phyloP scores from a whole-genome alignment of 1,140 invertebrate species.

The Aphelinus certus region DNA sequence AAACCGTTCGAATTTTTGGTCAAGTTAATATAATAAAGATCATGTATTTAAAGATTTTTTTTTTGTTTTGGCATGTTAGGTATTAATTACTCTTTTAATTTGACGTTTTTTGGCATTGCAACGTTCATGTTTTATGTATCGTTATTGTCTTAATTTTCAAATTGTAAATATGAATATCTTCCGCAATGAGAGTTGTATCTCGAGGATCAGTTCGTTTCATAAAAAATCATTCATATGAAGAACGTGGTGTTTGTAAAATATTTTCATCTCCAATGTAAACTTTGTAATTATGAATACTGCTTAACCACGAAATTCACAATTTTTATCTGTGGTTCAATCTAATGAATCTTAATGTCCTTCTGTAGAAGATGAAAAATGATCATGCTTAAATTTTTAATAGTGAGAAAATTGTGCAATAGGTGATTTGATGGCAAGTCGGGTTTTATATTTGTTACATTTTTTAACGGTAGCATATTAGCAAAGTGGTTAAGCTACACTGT shows the following conservation, averaged over 20 bases:
- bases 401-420: conserved; percentile 20
- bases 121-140: too few relatives aligned
- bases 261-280: conserved; percentile 27
- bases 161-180: conserved; percentile 31
- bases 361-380: neutral
- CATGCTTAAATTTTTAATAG: neutral
- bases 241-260: conserved; percentile 30
- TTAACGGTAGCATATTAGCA: conserved; percentile 23
- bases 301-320: conserved; percentile 9
- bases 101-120: neutral
- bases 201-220: neutral
- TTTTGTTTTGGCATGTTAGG: too few relatives aligned
- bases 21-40: neutral
- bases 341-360: neutral
- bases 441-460: conserved; percentile 5
- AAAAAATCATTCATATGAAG: conserved; percentile 20
- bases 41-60: neutral
- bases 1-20: neutral
- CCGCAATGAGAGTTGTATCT: neutral
- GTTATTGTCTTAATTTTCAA: neutral
- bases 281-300: conserved; percentile 23
- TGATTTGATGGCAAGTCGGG: neutral
- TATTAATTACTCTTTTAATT: neutral
- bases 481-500: conserved; percentile 30
- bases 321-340: neutral